phyloP scores from a whole-genome alignment of 2,113 vertebrate genomes.

The Carettochelys insculpta region DNA sequence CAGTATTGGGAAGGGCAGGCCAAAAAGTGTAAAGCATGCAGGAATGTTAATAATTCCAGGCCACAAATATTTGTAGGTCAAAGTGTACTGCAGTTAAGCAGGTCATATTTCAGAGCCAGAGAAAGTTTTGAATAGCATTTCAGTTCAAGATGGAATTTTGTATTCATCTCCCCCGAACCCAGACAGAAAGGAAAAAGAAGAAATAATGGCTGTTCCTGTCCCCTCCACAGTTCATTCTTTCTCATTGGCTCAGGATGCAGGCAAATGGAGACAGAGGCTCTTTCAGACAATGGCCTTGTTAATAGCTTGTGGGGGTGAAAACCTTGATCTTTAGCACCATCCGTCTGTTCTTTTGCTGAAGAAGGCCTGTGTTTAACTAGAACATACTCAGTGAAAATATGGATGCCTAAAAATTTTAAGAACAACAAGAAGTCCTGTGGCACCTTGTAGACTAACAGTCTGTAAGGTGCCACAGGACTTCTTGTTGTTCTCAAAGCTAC shows the following conservation, averaged over 20 bases:
- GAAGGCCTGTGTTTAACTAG: slow-evolving; percentile 51
- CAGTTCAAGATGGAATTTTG: slow-evolving; percentile 42
- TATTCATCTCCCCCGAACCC: slow-evolving; percentile 47
- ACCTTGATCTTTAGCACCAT: slow-evolving; percentile 9
- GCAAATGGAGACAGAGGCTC: slow-evolving; percentile 11
- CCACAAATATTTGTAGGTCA: not conserved
- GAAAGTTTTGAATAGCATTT: slow-evolving; percentile 54
- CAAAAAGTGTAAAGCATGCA: not conserved
- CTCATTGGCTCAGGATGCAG: slow-evolving; percentile 8
- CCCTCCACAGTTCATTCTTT: slow-evolving; percentile 21
- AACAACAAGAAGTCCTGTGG: too few species aligned
- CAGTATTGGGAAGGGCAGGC: not conserved
- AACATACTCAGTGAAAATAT: slow-evolving; percentile 9
- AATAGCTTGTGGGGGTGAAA: not conserved
- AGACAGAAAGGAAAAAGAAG: slow-evolving; percentile 59
- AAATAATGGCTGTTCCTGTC: slow-evolving; percentile 60
- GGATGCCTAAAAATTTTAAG: slow-evolving; percentile 36
- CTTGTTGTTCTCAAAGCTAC: too few species aligned
- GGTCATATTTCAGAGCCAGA: slow-evolving; percentile 46
- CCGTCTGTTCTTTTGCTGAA: slow-evolving; percentile 33
- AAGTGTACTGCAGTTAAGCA: not conserved
- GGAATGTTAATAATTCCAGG: not conserved
- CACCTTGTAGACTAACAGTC: too few species aligned
- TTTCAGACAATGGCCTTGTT: slow-evolving; percentile 24
- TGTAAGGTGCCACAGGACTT: too few species aligned